Conservation (phyloP, 2,113 vertebrate genomes). For the Gymnorhina tibicen region DNA sequence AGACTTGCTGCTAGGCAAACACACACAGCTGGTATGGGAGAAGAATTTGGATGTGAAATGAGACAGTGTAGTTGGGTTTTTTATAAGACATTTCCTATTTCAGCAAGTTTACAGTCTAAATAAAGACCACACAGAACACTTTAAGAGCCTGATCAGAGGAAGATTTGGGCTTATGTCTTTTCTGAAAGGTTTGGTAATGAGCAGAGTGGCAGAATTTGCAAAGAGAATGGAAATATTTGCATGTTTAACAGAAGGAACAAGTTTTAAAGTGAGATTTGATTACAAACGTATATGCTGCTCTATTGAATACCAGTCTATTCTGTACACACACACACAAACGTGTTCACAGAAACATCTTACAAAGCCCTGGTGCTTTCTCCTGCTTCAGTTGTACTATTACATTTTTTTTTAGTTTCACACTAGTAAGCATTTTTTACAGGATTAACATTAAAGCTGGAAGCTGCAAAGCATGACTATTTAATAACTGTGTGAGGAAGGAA, state of each 20-base stretch:
- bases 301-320: not conserved
- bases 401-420: not conserved
- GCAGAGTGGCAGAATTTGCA: not conserved
- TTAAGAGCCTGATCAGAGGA: not conserved
- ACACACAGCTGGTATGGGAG: slow-evolving; percentile 46
- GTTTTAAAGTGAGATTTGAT: slow-evolving; percentile 6
- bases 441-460: not conserved
- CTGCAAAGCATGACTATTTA: not conserved
- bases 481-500: not conserved
- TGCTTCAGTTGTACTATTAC: not conserved
- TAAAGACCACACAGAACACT: slow-evolving; percentile 41
- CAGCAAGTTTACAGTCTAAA: slow-evolving; percentile 46
- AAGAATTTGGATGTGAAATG: slow-evolving; percentile 57
- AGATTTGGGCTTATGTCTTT: slow-evolving; percentile 4
- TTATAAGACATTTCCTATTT: slow-evolving; percentile 47
- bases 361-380: not conserved
- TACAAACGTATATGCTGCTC: not conserved
- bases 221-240: slow-evolving; percentile 3
- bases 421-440: not conserved
- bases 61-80: not conserved
- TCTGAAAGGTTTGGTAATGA: slow-evolving; percentile 31
- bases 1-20: slow-evolving; percentile 61
- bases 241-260: slow-evolving; percentile 23
- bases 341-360: not conserved
- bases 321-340: not conserved